Percentiles rank a stretch among this genome's conserved stretches.
Evolutionary conservation across 2,113 vertebrate genomes (phyloP).

Genomic region (Sialia sialis): DNA sequence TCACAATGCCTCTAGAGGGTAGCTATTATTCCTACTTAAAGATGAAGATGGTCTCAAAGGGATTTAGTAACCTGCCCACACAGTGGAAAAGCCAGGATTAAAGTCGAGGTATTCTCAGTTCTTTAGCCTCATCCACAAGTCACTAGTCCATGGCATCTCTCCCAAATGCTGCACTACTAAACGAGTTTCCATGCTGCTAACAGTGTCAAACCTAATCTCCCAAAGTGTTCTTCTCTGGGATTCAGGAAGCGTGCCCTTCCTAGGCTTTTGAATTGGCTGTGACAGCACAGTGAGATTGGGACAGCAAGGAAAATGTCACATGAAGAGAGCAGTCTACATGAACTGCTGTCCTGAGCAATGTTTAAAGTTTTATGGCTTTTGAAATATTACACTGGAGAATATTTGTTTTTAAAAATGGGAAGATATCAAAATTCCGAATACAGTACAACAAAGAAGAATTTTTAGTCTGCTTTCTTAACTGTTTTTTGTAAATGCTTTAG

Average conservation of each 20-base stretch:
- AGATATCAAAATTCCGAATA: background rate
- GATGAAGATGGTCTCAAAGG: background rate
- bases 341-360: background rate
- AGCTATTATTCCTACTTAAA: conserved; percentile 37
- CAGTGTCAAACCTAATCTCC: background rate
- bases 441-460: background rate
- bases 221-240: background rate
- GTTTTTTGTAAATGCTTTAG: background rate
- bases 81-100: conserved; percentile 56
- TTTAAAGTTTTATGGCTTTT: background rate
- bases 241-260: background rate
- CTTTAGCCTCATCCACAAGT: background rate
- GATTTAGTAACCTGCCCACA: conserved; percentile 43
- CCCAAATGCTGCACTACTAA: background rate
- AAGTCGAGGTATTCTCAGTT: background rate
- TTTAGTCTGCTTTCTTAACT: background rate
- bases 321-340: background rate
- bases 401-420: background rate
- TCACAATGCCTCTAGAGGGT: background rate
- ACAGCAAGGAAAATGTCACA: background rate
- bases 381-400: background rate
- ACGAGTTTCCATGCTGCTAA: background rate
- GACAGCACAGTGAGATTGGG: background rate
- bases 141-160: background rate
- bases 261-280: background rate